Conservation (phyloP, 1,140 invertebrate genomes). For the Drosophila funebris region DNA sequence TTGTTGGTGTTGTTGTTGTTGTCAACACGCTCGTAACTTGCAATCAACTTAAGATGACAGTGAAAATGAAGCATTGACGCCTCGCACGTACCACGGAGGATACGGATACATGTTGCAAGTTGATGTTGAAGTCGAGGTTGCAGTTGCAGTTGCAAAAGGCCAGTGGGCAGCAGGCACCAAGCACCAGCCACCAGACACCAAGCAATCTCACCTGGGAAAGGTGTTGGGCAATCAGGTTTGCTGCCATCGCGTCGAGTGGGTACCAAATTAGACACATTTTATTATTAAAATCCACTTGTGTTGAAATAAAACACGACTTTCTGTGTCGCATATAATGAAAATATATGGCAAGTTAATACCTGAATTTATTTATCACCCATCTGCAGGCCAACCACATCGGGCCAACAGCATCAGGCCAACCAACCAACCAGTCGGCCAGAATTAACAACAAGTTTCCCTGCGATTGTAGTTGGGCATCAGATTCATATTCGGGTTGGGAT, state of each 20-base stretch:
- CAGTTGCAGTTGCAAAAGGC: conserved; percentile 34
- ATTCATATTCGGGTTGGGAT: background rate
- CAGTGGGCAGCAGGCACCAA: conserved; percentile 62
- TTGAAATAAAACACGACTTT: conserved; percentile 82
- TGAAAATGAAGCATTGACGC: conserved; percentile 83
- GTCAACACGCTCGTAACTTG: conserved; percentile 83
- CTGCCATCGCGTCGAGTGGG: conserved; percentile 56
- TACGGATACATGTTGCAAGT: conserved; percentile 36
- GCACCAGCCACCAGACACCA: too few species aligned
- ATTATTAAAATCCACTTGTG: conserved; percentile 82
- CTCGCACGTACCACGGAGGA: conserved; percentile 76
- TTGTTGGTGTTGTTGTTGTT: conserved; percentile 54
- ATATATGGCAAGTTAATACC: conserved; percentile 80
- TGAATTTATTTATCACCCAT: conserved; percentile 73
- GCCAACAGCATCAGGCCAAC: too few species aligned
- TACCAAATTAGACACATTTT: conserved; percentile 82
- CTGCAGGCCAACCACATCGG: conserved; percentile 23
- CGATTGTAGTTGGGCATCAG: background rate
- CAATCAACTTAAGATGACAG: conserved; percentile 84
- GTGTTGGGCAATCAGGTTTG: conserved; percentile 71
- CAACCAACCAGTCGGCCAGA: conserved; percentile 4
- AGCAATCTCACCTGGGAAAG: conserved; percentile 45
- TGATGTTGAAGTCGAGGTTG: conserved; percentile 25
- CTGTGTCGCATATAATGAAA: conserved; percentile 81
- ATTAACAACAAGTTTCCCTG: conserved; percentile 28